phyloP scores from a whole-genome alignment of 2,113 vertebrate species.

The Catharus fuscescens region DNA sequence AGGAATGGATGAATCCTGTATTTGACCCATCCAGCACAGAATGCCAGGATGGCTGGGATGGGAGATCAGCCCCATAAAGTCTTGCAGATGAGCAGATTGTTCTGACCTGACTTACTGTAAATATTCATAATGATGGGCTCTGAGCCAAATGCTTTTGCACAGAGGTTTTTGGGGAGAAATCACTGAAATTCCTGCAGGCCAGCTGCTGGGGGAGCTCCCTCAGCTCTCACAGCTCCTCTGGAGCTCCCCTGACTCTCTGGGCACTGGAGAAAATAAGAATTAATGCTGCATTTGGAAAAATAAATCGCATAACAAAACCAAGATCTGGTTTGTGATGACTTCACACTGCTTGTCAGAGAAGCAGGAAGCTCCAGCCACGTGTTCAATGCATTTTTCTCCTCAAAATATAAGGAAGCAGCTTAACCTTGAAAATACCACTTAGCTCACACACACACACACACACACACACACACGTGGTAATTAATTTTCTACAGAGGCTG shows the following conservation, averaged over 20 bases:
- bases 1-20: rapidly evolving
- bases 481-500: slow-evolving; percentile 73
- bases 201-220: neutral
- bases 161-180: neutral
- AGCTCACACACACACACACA: slow-evolving; percentile 1
- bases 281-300: neutral
- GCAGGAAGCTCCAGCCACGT: neutral
- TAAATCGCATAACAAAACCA: neutral
- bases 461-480: slow-evolving; percentile 26
- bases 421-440: slow-evolving; percentile 71
- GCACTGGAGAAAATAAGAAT: neutral
- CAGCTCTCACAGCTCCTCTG: neutral
- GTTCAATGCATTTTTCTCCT: neutral
- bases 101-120: neutral
- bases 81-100: rapidly evolving
- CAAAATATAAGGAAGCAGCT: slow-evolving; percentile 58
- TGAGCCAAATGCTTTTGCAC: neutral
- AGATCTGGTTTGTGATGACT: neutral
- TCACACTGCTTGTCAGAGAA: neutral
- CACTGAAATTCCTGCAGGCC: neutral
- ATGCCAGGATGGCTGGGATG: rapidly evolving
- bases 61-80: neutral
- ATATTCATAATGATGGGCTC: neutral
- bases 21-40: neutral
- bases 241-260: neutral